Base-by-base conservation (phyloP, 1,140 invertebrate genomes). In the Plectrocnemia conspersa region DNA sequence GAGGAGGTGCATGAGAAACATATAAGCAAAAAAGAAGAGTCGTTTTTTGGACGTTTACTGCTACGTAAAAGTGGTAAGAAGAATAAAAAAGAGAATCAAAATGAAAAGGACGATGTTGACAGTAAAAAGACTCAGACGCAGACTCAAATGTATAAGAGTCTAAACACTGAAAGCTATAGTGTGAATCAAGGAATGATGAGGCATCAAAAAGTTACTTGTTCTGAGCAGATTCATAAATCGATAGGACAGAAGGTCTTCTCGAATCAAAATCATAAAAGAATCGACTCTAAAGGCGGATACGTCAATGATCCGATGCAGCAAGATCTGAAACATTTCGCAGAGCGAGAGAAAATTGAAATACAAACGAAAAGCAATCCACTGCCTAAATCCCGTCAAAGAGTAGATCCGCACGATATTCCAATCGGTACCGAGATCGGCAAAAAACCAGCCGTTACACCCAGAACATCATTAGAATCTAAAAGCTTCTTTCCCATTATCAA, bases 11-110 rank as follows among this genome's bases (percentile, higher is more conserved):
- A 38, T 35, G 56, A 70, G 68, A 60, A 60, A 25, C 53, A 56
- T 36, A 18, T 54, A 11, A 61, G 18, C 16, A 78, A 78, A 64
- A 75, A 74, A 63, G 79, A 83, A 53, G 74, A 76, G 44, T 82
- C 82, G 16, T 83, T 85, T 62, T 82, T 85, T 65, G 78, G 80
- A 23, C 74, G 82, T 49, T 65, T 86, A 15, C 73, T 84, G 22
- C 69, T 80, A 6, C 74, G 83, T 42, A 78, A 81, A 58, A 84
- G 80, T 61, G 80, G 80, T 11, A 80, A 82, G 60, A 83, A 82
- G 65, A 81, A 79, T 56, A 79, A 80, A 48, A 75, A 76, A 48
- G 77, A 77, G 50, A 63, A 38, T 21, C 74, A 74, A 35, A 53
- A 35, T 42, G 57, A 59, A n/a, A 74, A 71, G 7, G 77, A 76